phyloP scores from a whole-genome alignment of 2,888 invertebrate genomes.

The Campoplex nolae region DNA sequence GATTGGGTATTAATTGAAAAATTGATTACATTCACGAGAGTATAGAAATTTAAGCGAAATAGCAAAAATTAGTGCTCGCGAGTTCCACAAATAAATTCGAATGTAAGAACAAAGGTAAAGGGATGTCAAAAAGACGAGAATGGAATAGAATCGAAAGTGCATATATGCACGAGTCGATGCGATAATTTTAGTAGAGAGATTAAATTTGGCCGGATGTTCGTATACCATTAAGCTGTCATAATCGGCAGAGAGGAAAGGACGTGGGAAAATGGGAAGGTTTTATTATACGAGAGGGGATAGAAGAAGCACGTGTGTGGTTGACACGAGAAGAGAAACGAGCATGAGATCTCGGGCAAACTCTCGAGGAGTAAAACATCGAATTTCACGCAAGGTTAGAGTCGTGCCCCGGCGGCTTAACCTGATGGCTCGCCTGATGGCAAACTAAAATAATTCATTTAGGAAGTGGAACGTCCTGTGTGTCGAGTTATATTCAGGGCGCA shows the following conservation, averaged over 20 bases:
- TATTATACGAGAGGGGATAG: not conserved
- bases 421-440: slow-evolving; percentile 64
- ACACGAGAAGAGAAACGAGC: slow-evolving; percentile 11
- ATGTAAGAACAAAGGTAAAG: not conserved
- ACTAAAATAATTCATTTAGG: slow-evolving; percentile 74
- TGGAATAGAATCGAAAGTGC: not conserved
- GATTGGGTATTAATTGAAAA: not conserved
- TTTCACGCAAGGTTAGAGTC: slow-evolving; percentile 61
- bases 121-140: not conserved
- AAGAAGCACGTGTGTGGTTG: not conserved
- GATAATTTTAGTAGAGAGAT: not conserved
- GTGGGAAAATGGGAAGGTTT: slow-evolving; percentile 1
- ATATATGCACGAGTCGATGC: not conserved
- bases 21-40: not conserved
- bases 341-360: slow-evolving; percentile 9
- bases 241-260: slow-evolving; percentile 10
- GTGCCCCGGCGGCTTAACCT: slow-evolving; percentile 58
- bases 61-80: not conserved
- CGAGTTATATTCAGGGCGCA: slow-evolving; percentile 28
- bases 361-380: slow-evolving; percentile 55
- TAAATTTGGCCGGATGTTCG: slow-evolving; percentile 2
- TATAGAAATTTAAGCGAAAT: not conserved
- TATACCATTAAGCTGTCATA: slow-evolving; percentile 7
- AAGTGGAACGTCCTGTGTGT: slow-evolving; percentile 48
- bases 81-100: not conserved